Percentiles rank a stretch among this genome's conserved stretches.
Evolutionary conservation across 2,888 invertebrate genomes (phyloP).

Genomic region (Dynastes grantii): DNA sequence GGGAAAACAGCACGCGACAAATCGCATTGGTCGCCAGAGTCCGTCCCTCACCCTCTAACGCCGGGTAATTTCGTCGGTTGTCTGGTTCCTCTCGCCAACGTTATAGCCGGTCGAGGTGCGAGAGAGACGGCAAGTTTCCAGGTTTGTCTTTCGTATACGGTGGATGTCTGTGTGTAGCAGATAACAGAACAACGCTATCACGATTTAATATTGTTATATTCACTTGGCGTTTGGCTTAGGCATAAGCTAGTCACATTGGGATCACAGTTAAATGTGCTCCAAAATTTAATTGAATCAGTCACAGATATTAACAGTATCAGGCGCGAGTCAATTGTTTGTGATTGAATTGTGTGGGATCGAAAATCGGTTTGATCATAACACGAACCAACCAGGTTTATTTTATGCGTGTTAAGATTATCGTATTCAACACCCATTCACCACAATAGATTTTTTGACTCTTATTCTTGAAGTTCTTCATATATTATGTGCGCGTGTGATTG

Average conservation of each 20-base stretch:
- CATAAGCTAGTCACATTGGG: constrained; percentile 72
- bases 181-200: constrained; percentile 72
- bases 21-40: constrained; percentile 62
- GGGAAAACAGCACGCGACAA: constrained; percentile 62
- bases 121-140: constrained; percentile 48
- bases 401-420: constrained; percentile 20
- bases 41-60: constrained; percentile 56
- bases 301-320: constrained; percentile 72
- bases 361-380: constrained; percentile 43
- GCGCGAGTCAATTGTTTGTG: constrained; percentile 68
- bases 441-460: constrained; percentile 8
- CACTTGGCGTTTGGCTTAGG: constrained; percentile 71
- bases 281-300: constrained; percentile 72
- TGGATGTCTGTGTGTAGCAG: constrained; percentile 60
- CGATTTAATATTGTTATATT: constrained; percentile 72
- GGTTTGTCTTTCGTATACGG: constrained; percentile 57
- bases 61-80: constrained; percentile 25
- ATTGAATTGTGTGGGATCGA: constrained; percentile 60
- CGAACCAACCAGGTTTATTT: constrained; percentile 17
- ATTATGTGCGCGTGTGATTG: constrained; percentile 45
- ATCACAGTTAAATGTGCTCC: constrained; percentile 69
- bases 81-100: constrained; percentile 45
- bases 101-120: constrained; percentile 48
- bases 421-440: constrained; percentile 5
- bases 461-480: background rate